A percentile compares a stretch with the other conserved stretches of the same genome.
Conservation (phyloP, 2,113 vertebrate genomes). For the Sporophila hypoxantha region DNA sequence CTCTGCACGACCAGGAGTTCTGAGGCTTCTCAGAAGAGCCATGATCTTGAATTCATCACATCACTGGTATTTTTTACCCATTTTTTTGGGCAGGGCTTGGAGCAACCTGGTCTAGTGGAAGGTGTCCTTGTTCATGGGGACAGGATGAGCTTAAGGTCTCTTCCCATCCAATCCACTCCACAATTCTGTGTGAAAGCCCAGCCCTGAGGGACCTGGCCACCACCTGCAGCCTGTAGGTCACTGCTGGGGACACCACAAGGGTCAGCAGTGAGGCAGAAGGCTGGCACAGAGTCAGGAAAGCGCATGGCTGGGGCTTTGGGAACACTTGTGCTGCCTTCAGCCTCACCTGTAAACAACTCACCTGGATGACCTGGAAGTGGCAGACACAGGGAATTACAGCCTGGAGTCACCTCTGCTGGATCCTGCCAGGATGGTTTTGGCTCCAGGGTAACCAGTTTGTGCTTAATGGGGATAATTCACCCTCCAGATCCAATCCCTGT, state of each 20-base stretch:
- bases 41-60: not conserved
- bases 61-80: accelerated
- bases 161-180: not conserved
- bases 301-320: not conserved
- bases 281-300: not conserved
- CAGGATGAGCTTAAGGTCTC: not conserved
- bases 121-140: not conserved
- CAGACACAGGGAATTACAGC: not conserved
- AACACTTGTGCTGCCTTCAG: not conserved
- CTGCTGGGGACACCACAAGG: not conserved
- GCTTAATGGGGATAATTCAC: not conserved
- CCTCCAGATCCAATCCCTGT: not conserved
- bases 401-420: not conserved
- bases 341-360: not conserved
- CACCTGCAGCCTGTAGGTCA: not conserved
- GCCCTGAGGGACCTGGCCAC: not conserved
- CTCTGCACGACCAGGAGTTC: not conserved
- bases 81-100: not conserved
- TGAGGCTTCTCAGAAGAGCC: not conserved
- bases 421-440: not conserved
- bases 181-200: not conserved
- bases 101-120: not conserved
- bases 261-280: accelerated
- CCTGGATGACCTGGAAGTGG: not conserved
- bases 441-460: not conserved